These are phyloP conservation scores for Apocheima hispidaria DNA, from an alignment of 2,888 invertebrate genomes.

Conservation along the genomic window DNA sequence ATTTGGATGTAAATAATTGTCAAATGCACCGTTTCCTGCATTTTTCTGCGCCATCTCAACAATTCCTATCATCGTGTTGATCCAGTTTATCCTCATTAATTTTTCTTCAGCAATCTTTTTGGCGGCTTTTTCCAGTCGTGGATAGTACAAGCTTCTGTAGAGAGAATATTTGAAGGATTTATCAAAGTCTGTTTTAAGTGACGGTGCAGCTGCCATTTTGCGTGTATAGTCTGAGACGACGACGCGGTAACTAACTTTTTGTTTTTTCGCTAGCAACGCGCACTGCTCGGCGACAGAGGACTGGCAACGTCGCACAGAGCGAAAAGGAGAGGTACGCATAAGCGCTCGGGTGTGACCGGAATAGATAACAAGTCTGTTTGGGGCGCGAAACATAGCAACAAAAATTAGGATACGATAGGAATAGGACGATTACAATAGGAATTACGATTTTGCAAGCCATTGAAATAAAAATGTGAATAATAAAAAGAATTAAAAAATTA, in stretches of 20 bases:
- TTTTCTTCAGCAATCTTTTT: constrained; percentile 21
- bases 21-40: constrained; percentile 4
- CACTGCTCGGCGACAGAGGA: no score
- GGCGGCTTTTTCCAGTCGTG: neutral
- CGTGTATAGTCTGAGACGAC: no score
- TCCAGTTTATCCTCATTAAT: constrained; percentile 37
- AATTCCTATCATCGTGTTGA: constrained; percentile 29
- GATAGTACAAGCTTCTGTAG: constrained; percentile 4
- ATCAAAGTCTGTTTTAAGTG: no score
- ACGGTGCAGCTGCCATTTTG: no score
- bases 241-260: constrained; percentile 10
- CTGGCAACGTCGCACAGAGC: constrained; percentile 7
- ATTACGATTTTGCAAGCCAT: no score
- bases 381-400: no score
- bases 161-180: no score
- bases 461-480: no score
- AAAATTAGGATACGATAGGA: no score
- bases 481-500: no score
- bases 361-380: neutral
- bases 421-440: no score
- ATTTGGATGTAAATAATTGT: constrained; percentile 19
- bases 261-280: no score
- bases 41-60: constrained; percentile 19
- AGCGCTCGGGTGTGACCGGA: neutral
- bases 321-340: neutral